Base-by-base conservation (phyloP, 2,888 invertebrate genomes). In the Alloscopus bannaensis region DNA sequence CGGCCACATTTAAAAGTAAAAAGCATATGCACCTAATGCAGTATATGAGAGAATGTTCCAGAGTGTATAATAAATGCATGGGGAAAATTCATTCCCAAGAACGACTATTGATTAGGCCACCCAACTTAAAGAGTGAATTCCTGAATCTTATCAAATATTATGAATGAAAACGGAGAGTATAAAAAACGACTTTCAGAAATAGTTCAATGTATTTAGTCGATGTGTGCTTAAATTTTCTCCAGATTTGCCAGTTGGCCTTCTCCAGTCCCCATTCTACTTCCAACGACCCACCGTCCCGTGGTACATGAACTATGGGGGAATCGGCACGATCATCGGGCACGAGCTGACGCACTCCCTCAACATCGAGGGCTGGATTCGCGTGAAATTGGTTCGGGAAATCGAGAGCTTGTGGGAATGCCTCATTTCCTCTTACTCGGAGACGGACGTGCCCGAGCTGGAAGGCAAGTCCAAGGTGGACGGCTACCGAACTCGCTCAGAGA, bases 191-290 rank as follows among this genome's bases (percentile, higher is more conserved):
- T n/a, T n/a, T n/a, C n/a, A n/a, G n/a, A n/a, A n/a, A n/a, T n/a
- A n/a, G n/a, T n/a, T n/a, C n/a, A n/a, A n/a, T n/a, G n/a, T n/a
- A n/a, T n/a, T n/a, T n/a, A n/a, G n/a, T n/a, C n/a, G n/a, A n/a
- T n/a, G n/a, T n/a, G n/a, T n/a, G n/a, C n/a, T n/a, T n/a, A n/a
- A n/a, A n/a, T 31, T 66, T 59, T 31, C 22, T 64, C 36, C 45
- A 83, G 83, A 83, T 57, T 76, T 83, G 24, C 83, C 83, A 18
- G 75, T 83, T 3, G 81, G 81, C 20, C 72, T 83, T 24, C 72
- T 83, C 8, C 83, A 83, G 36, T 57, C 76, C 2, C 81, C 83
- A 18, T 83, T 83, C 52, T 83, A 80, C 65, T 70, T 69, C 22
- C 71, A 76, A 40, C n/a, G 81, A 24, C 69, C 64, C 8, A 64